These are phyloP conservation scores for Agonopterix arenella DNA, from an alignment of 2,888 invertebrate genomes.

Conservation along the genomic window DNA sequence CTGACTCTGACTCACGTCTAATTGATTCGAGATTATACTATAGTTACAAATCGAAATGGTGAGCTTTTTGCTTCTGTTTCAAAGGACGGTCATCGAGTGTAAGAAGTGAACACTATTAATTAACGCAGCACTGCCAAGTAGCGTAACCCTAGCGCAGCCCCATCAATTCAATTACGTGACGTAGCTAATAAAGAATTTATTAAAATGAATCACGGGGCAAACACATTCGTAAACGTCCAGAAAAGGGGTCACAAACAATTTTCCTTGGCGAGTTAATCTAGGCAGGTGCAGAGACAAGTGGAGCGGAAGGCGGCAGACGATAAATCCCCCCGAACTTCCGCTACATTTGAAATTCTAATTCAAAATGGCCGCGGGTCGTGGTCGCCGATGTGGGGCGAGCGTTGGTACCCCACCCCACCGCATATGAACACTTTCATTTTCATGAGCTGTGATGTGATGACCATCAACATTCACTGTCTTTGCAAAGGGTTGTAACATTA, in stretches of 20 bases:
- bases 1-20: too few species aligned
- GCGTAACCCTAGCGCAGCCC: too few species aligned
- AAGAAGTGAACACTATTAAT: too few species aligned
- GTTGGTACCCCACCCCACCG: conserved; percentile 11
- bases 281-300: conserved; percentile 49
- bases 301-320: conserved; percentile 47
- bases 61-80: too few species aligned
- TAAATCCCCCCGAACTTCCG: conserved; percentile 54
- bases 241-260: not conserved
- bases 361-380: conserved; percentile 39
- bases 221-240: not conserved
- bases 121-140: not conserved
- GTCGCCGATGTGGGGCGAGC: conserved; percentile 18
- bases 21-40: too few species aligned
- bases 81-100: too few species aligned
- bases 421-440: conserved; percentile 19
- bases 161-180: too few species aligned
- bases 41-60: too few species aligned
- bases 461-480: too few species aligned
- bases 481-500: not conserved
- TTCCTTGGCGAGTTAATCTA: conserved; percentile 14
- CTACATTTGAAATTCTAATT: conserved; percentile 27
- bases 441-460: conserved; percentile 1
- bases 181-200: too few species aligned
- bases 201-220: not conserved